These are phyloP conservation scores for Atopsyche davidsoni DNA, from an alignment of 1,140 invertebrate species.

Conservation along the genomic window DNA sequence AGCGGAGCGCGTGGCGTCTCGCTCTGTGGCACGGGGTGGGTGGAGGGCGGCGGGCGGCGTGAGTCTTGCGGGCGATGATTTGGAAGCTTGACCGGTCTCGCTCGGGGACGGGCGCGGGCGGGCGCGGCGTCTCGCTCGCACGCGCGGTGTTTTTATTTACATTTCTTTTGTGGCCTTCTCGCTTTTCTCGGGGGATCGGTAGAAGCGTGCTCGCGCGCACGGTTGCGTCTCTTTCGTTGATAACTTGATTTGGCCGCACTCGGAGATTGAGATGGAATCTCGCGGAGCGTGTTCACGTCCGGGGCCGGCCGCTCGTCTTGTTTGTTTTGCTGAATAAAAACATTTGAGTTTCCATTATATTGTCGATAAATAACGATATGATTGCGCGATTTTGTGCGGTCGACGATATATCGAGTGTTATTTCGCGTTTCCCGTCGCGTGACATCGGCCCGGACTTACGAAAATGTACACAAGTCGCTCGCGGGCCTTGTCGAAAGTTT, in stretches of 20 bases:
- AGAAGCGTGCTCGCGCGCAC: too few species aligned
- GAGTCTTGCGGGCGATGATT: too few species aligned
- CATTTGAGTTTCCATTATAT: conserved; percentile 12
- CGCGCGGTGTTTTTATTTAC: neutral
- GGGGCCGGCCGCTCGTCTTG: conserved; percentile 3
- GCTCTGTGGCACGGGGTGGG: too few species aligned
- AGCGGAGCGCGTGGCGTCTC: too few species aligned
- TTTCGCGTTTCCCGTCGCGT: too few species aligned
- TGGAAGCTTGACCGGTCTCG: neutral
- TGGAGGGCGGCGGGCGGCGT: too few species aligned
- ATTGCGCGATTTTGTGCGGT: too few species aligned
- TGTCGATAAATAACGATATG: too few species aligned
- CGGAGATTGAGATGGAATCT: conserved; percentile 20
- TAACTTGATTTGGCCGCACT: conserved; percentile 21
- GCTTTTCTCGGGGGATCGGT: neutral
- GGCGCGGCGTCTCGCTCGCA: neutral
- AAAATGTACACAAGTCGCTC: too few species aligned
- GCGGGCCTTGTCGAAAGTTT: too few species aligned
- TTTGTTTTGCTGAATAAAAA: conserved; percentile 15
- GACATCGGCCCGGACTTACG: too few species aligned
- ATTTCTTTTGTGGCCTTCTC: conserved; percentile 7
- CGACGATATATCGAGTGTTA: too few species aligned
- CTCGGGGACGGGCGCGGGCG: neutral
- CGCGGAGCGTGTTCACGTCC: conserved; percentile 10
- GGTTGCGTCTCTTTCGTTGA: conserved; percentile 20